Percentiles rank a stretch among this genome's conserved stretches.
Evolutionary conservation across 2,113 vertebrate genomes (phyloP).

Genomic region (Barbus barbus): DNA sequence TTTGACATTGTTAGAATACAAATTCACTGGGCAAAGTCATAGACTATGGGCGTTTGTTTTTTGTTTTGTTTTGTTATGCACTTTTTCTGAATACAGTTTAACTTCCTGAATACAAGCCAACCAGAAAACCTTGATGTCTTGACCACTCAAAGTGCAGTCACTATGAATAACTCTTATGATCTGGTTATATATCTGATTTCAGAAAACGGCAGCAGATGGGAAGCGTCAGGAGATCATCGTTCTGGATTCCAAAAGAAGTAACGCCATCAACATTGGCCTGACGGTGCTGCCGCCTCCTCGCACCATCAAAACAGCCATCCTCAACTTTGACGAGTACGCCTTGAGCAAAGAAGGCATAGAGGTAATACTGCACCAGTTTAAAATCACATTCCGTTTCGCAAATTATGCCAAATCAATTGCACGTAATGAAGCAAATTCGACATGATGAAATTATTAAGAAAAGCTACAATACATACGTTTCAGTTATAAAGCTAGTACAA

Average conservation of each 20-base stretch:
- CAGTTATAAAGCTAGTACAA: neutral
- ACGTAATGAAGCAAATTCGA: constrained; percentile 10
- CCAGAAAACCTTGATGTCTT: neutral
- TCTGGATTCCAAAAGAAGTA: constrained; percentile 95
- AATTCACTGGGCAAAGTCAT: no score
- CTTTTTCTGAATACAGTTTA: no score
- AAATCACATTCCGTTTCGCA: neutral
- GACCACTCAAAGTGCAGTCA: neutral
- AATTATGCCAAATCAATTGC: neutral
- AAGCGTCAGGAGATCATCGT: constrained; percentile 97
- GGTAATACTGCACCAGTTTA: constrained; percentile 72
- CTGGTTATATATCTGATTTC: constrained; percentile 49
- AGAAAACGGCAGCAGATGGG: constrained; percentile 95
- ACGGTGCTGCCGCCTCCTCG: constrained; percentile 94
- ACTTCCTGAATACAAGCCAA: no score
- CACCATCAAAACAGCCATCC: constrained; percentile 96
- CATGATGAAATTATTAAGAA: constrained; percentile 8
- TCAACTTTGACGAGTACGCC: constrained; percentile 98
- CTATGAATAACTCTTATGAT: neutral
- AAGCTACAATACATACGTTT: neutral
- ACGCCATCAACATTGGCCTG: constrained; percentile 95
- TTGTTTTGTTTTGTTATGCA: neutral
- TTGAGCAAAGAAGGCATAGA: constrained; percentile 99
- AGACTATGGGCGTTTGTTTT: no score
- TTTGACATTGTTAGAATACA: no score